Percentiles rank a stretch among this genome's conserved stretches.
Evolutionary conservation across 1,140 invertebrate genomes (phyloP).

Genomic region (Apis dorsata): DNA sequence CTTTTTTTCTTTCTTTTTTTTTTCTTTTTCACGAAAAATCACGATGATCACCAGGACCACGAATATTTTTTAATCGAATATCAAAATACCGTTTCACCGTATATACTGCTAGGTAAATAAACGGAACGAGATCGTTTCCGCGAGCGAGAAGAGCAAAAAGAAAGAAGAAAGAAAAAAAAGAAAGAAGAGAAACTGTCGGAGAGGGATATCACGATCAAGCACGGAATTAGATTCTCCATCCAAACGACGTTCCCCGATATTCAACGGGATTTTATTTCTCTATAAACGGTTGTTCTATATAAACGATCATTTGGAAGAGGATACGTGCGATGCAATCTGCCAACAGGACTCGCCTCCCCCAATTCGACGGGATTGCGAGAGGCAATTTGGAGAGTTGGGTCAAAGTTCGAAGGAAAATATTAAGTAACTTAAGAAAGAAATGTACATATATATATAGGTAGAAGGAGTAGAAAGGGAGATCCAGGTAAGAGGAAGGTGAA

Average conservation of each 20-base stretch:
- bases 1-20: fast-evolving
- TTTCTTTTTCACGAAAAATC: no score
- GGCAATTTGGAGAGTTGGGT: not conserved
- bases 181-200: no score
- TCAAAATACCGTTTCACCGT: not conserved
- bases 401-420: constrained; percentile 12
- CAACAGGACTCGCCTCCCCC: constrained; percentile 14
- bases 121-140: no score
- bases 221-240: constrained; percentile 31
- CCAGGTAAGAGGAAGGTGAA: no score
- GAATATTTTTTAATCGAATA: no score
- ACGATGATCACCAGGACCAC: no score
- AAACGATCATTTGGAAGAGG: constrained; percentile 19
- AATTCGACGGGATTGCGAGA: constrained; percentile 25
- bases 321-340: constrained; percentile 41
- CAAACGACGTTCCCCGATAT: constrained; percentile 46
- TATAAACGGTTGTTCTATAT: no score
- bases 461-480: no score
- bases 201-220: not conserved
- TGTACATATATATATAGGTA: not conserved
- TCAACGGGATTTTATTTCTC: not conserved
- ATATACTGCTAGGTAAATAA: no score
- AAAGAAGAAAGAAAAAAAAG: not conserved
- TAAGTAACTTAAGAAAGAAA: constrained; percentile 28
- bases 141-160: constrained; percentile 4